A percentile compares a stretch with the other conserved stretches of the same genome.
Evolutionary conservation across 2,888 invertebrate species (phyloP).

Genomic region (Phaedon cochleariae): DNA sequence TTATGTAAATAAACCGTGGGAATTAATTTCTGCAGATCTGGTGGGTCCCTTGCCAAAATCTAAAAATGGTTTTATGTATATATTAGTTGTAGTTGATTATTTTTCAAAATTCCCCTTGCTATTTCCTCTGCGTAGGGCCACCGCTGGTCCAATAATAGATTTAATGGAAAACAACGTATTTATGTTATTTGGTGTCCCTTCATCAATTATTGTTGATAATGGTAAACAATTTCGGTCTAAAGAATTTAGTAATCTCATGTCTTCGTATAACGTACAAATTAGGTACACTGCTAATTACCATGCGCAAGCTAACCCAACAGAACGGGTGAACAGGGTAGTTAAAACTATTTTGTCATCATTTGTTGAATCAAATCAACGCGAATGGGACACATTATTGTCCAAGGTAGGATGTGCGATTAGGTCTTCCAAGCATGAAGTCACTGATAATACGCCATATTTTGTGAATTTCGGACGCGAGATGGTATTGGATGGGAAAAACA

Average conservation of each 20-base stretch:
- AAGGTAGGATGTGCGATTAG: slow-evolving; percentile 19
- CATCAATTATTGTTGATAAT: slow-evolving; percentile 32
- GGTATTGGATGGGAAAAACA: background rate
- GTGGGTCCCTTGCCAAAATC: slow-evolving; percentile 39
- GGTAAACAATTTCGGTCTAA: slow-evolving; percentile 38
- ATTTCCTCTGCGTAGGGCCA: slow-evolving; percentile 27
- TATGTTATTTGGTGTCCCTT: slow-evolving; percentile 32
- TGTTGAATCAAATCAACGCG: slow-evolving; percentile 25
- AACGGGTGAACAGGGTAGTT: no score
- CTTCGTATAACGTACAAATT: background rate
- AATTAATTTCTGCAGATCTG: slow-evolving; percentile 34
- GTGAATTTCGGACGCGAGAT: slow-evolving; percentile 22
- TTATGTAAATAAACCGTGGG: slow-evolving; percentile 18
- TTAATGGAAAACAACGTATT: slow-evolving; percentile 33
- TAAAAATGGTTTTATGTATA: slow-evolving; percentile 16
- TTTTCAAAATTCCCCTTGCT: slow-evolving; percentile 28
- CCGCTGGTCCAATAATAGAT: slow-evolving; percentile 4
- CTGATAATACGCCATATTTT: slow-evolving; percentile 7
- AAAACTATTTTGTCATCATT: slow-evolving; percentile 15
- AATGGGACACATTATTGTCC: slow-evolving; percentile 22
- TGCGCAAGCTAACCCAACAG: slow-evolving; percentile 23
- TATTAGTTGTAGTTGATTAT: slow-evolving; percentile 26
- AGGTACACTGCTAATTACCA: slow-evolving; percentile 25
- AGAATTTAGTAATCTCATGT: slow-evolving; percentile 10
- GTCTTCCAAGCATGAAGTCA: slow-evolving; percentile 8